Evolutionary conservation across 2,113 vertebrate genomes (phyloP), one percentile per base, ranked within the genome.

Genomic region (Rhea pennata): DNA sequence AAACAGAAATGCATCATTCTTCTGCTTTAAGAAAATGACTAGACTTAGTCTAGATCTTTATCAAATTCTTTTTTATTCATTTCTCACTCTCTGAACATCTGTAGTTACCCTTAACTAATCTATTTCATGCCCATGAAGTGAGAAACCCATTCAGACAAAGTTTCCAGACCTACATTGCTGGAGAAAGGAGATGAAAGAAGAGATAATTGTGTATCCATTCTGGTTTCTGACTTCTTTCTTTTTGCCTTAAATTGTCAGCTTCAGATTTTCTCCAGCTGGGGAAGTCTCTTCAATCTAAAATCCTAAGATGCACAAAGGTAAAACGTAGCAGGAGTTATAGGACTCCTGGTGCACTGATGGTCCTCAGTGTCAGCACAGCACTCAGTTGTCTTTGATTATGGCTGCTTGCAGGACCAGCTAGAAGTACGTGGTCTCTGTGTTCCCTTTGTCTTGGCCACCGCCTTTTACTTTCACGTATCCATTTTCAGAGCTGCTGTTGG

Each of bases 341-440:
- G 84, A 82, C 36, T 36, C 36, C 36, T 36, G 36, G 92, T 84
- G 62, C 53, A 84, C 64, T 73, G 71, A 16, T 51, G 39, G 40
- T 61, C 46, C 67, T 39, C 31, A 12, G 40, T 27, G 65, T 48
- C 10, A 2, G 12, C 24, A 12, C 46, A 77, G 27, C 56, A 22
- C 48, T 10, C 6, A 13, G 58, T 29, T 46, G 36, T 36, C 36
- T 36, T 36, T 36, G 48, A 13, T 51, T 48, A 26, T 42, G 33
- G 46, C 46, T 19, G 1, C 53, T 67, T 19, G 59, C 64, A 81
- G 23, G 50, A 5, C 6, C 54, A 59, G 31, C 75, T 97, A 97
- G 65, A 97, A 87, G 20, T 36, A 46, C 4, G 97, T 97, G 62
- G n/a, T 91, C 85, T 44, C 96, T 2, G 40, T 64, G 39, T 12